Base-by-base conservation (phyloP, 2,888 invertebrate genomes). In the Anthoptus insignis region DNA sequence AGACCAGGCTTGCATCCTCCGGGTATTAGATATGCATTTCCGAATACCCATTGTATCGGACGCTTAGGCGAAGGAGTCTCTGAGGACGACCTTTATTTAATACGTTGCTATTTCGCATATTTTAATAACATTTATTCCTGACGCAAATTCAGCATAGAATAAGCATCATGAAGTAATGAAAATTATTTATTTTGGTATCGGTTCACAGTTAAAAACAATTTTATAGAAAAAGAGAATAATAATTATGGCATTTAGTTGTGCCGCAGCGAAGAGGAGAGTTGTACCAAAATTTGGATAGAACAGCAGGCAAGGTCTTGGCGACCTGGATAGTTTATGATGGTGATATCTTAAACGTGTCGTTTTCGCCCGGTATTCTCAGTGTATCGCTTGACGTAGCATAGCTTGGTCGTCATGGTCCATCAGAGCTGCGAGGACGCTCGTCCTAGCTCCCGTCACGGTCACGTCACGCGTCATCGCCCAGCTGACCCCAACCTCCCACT, bases 401-500 rank as follows among this genome's bases (percentile, higher is more conserved):
- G 54, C 53, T 61, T 56, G 49, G 42, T 39, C 39, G 54, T 61
- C 88, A 86, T 87, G 91, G 89, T 89, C 81, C 80, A 82, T 74
- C 84, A 81, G 84, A 78, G 76, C 70, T 71, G 68, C 81, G 81
- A 73, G 75, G 76, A 73, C 75, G 74, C 70, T 71, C 76, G 81
- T 75, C 87, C 85, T 88, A 88, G 89, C 88, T 86, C 86, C 78
- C 74, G 77, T 78, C 90, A 90, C 84, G 91, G 91, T 78, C 89
- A 81, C 61, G 73, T 88, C 86, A 89, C 86, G 89, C 89, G 82
- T 87, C 89, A 90, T 87, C 82, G 85, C 80, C 32, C 64, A 64
- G 39, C 58, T 21, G 49, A 64, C 57, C 64, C 54, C 45, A 50
- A 49, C 39, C 63, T 56, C 39, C 49, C 27, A 37, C 4, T 57